Evolutionary conservation across 2,888 invertebrate genomes (phyloP).

Genomic region (Agapetus fuscipes): DNA sequence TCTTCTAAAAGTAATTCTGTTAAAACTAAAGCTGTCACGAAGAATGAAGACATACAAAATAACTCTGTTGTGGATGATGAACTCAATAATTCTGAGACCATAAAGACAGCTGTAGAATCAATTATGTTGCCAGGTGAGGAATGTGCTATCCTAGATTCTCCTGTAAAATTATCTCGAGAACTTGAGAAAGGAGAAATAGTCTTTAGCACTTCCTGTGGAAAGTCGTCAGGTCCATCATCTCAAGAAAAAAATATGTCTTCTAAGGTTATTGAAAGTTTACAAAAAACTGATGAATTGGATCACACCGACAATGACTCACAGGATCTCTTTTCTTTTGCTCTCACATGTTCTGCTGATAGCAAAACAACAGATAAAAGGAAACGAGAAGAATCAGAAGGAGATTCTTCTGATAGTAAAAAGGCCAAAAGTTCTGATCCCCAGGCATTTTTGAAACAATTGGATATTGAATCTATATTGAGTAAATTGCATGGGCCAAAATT

Average conservation of each 20-base stretch:
- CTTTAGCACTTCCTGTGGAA: too few species aligned
- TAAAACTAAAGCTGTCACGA: too few species aligned
- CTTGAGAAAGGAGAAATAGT: too few species aligned
- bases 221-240: too few species aligned
- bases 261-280: neutral
- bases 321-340: neutral
- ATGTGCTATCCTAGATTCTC: too few species aligned
- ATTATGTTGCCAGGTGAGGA: too few species aligned
- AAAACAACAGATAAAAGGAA: conserved; percentile 14
- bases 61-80: too few species aligned
- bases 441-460: conserved; percentile 27
- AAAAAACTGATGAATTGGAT: neutral
- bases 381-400: conserved; percentile 5
- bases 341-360: neutral
- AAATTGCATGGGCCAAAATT: conserved; percentile 33
- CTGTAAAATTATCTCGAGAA: too few species aligned
- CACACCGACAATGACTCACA: neutral
- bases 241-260: neutral
- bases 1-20: too few species aligned
- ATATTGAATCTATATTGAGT: conserved; percentile 40
- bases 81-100: neutral
- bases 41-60: too few species aligned
- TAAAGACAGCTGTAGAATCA: neutral
- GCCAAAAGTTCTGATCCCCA: conserved; percentile 31
- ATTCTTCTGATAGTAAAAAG: conserved; percentile 7